phyloP scores from a whole-genome alignment of 2,797 vertebrate species.

The Hylomyscus alleni region DNA sequence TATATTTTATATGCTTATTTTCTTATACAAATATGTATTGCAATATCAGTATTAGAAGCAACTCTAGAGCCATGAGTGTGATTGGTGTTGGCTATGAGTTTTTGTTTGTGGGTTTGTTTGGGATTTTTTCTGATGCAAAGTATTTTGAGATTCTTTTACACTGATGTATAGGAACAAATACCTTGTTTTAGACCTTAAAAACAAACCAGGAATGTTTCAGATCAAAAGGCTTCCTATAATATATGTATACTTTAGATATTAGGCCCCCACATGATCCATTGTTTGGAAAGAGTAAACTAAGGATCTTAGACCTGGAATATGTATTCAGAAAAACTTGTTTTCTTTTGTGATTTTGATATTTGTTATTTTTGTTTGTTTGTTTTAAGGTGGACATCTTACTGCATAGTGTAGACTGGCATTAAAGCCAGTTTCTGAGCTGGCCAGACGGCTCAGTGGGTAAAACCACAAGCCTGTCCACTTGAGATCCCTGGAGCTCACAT shows the following conservation, averaged over 20 bases:
- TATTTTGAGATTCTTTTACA: slow-evolving; percentile 79
- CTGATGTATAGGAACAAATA: slow-evolving; percentile 78
- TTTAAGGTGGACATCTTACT: background rate
- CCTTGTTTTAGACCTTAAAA: slow-evolving; percentile 72
- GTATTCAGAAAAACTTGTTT: slow-evolving; percentile 44
- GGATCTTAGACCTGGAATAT: slow-evolving; percentile 56
- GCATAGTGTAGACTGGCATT: background rate
- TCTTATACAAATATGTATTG: slow-evolving; percentile 13
- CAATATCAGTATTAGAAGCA: slow-evolving; percentile 48
- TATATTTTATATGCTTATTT: slow-evolving; percentile 21
- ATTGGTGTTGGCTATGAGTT: slow-evolving; percentile 34
- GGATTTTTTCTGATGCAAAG: slow-evolving; percentile 46
- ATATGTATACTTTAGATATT: slow-evolving; percentile 66
- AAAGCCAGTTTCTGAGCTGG: background rate
- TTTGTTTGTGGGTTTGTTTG: background rate
- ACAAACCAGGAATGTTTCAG: slow-evolving; percentile 71
- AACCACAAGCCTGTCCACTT: background rate
- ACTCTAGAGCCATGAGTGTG: slow-evolving; percentile 55
- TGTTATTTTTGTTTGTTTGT: background rate
- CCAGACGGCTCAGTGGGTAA: background rate
- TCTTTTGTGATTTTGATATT: background rate
- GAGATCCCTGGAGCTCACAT: background rate
- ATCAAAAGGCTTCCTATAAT: slow-evolving; percentile 14
- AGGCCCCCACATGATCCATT: slow-evolving; percentile 43
- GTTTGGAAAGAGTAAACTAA: slow-evolving; percentile 66